Conservation (phyloP, 2,888 invertebrate species). For the Apomyelois bistriatella region DNA sequence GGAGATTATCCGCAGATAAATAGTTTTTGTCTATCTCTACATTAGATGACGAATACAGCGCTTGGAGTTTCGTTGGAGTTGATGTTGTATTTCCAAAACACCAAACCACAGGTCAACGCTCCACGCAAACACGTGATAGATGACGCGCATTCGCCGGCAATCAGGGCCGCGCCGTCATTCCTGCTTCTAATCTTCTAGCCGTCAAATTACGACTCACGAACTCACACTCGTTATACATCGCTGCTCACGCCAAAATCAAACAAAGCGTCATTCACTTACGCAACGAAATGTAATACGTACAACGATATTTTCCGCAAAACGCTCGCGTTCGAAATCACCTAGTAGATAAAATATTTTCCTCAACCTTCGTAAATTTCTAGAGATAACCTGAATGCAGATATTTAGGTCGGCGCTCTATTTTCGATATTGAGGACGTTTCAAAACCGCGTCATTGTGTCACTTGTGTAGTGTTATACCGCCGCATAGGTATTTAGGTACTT, state of each 20-base stretch:
- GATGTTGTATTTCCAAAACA: conserved; percentile 71
- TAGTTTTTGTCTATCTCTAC: conserved; percentile 33
- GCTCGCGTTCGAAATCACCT: neutral
- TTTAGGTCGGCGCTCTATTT: conserved; percentile 58
- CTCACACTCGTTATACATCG: conserved; percentile 36
- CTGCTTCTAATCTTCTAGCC: conserved; percentile 47
- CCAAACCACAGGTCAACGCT: conserved; percentile 56
- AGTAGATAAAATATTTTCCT: conserved; percentile 27
- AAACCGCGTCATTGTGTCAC: conserved; percentile 47
- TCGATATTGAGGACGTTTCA: conserved; percentile 39
- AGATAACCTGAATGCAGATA: conserved; percentile 59
- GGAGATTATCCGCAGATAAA: conserved; percentile 42
- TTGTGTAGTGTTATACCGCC: neutral
- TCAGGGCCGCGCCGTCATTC: conserved; percentile 47
- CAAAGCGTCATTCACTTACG: conserved; percentile 16
- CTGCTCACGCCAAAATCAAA: conserved; percentile 24
- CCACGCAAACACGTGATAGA: conserved; percentile 63
- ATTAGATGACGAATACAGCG: conserved; percentile 43
- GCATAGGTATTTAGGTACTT: neutral
- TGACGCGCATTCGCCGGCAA: conserved; percentile 53
- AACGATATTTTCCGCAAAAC: conserved; percentile 9
- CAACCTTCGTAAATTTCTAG: conserved; percentile 41
- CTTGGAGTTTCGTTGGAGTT: conserved; percentile 39
- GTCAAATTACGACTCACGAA: conserved; percentile 29
- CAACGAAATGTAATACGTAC: conserved; percentile 30